These are phyloP conservation scores for Nasua narica DNA, from an alignment of 2,797 vertebrate genomes.

Conservation along the genomic window DNA sequence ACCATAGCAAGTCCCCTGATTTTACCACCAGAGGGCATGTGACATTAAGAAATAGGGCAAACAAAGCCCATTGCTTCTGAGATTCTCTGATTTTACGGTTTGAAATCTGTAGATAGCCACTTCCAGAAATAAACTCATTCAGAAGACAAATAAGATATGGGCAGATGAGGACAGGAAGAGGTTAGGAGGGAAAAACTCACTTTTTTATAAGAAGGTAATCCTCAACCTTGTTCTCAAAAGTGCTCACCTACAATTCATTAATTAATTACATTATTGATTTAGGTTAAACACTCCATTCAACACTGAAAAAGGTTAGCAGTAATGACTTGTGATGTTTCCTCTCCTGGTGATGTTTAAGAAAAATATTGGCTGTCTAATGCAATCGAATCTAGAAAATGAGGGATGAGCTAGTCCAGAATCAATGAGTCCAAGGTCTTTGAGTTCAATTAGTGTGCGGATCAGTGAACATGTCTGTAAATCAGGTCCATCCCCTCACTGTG, in stretches of 20 bases:
- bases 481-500: not conserved
- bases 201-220: constrained; percentile 3
- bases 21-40: constrained; percentile 74
- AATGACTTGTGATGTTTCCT: not conserved
- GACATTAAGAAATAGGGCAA: constrained; percentile 49
- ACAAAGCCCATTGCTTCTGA: not conserved
- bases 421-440: not conserved
- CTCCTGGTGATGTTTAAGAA: not conserved
- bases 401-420: not conserved
- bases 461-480: not conserved
- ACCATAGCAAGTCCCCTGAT: not conserved
- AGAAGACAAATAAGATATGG: not conserved
- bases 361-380: not conserved
- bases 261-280: constrained; percentile 12
- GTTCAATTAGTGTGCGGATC: not conserved
- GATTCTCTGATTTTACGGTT: not conserved
- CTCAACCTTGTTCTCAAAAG: not conserved
- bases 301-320: not conserved
- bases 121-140: not conserved
- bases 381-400: not conserved
- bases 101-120: not conserved
- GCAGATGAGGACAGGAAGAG: not conserved
- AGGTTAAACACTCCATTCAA: not conserved
- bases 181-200: not conserved
- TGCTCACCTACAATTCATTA: not conserved